Percentiles rank a stretch among this genome's conserved stretches.
Evolutionary conservation across 2,113 vertebrate genomes (phyloP).

Genomic region (Andinoacara biseriatus): DNA sequence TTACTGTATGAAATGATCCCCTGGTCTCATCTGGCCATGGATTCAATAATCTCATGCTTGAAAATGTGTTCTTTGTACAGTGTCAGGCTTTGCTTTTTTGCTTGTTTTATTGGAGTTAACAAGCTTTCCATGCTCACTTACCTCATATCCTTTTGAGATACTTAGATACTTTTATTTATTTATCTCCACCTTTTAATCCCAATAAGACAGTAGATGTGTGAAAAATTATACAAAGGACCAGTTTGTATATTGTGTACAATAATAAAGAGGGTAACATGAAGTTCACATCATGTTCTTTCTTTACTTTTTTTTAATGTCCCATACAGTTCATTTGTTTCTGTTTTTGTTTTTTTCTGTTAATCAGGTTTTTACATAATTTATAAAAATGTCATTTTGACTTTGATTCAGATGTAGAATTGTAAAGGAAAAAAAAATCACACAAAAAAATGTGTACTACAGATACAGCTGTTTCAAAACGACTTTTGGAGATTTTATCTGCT

Average conservation of each 20-base stretch:
- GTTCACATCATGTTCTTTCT: constrained; percentile 77
- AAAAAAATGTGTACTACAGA: constrained; percentile 88
- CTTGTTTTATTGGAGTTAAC: constrained; percentile 69
- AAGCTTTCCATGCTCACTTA: constrained; percentile 85
- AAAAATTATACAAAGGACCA: constrained; percentile 86
- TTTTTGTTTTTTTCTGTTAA: constrained; percentile 60
- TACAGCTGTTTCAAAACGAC: constrained; percentile 88
- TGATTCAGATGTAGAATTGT: constrained; percentile 75
- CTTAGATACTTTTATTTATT: constrained; percentile 88
- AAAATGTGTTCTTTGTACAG: constrained; percentile 59
- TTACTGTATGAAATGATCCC: constrained; percentile 81
- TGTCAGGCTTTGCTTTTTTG: constrained; percentile 72
- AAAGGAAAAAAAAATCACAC: constrained; percentile 81
- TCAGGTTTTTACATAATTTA: constrained; percentile 91
- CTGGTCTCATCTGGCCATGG: constrained; percentile 47
- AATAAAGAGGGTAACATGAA: constrained; percentile 85
- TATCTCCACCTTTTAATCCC: constrained; percentile 88
- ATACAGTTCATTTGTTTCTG: constrained; percentile 75
- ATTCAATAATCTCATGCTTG: constrained; percentile 68
- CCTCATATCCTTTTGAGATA: constrained; percentile 86
- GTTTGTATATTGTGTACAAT: constrained; percentile 97
- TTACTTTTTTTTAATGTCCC: constrained; percentile 60
- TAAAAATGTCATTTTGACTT: constrained; percentile 72
- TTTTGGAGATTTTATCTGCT: constrained; percentile 98
- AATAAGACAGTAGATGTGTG: constrained; percentile 84